Base-by-base conservation (phyloP, 2,113 vertebrate genomes). In the Pitta sordida region DNA sequence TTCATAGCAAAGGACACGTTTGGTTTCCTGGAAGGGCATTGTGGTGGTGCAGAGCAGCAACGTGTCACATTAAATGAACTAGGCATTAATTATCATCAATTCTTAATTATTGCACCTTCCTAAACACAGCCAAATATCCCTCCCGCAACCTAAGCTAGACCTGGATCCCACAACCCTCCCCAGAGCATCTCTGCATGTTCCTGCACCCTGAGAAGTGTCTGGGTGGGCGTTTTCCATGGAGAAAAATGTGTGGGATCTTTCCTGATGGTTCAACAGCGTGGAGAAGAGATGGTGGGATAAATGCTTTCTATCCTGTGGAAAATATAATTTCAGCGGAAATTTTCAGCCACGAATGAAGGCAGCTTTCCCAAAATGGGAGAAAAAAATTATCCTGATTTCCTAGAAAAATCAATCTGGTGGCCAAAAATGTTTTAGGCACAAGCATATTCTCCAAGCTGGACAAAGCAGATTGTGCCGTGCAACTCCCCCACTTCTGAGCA, bases 141-240 rank as follows among this genome's bases (percentile, higher is more conserved):
- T 67, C 27, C 36, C 30, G 71, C 44, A 29, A 4, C 27, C 52
- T 53, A 30, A 68, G 43, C 14, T 13, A 3, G 12, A 36, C 3
- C 13, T 64, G 56, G 20, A 26, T 63, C 39, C 30, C 22, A 30
- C 6, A 44, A 0, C 24, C 36, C 63, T 48, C 48, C 76, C 36
- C 23, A 56, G 56, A 37, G 12, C 58, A 27, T 0, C 24, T 77
- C 51, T 10, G 15, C 13, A 9, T 37, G 60, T 3, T 44, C 12
- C 5, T 20, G 27, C 44, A 29, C 15, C 20, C 48, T 2, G 3
- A 27, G 39, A 22, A 68, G 10, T 3, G 5, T 8, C 48, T 0
- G 0, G 6, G 5, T 0, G 3, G 11, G 36, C 0, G 0, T 10
- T 10, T 64, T 24, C 56, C 4, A 0, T 0, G 0, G 9, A 9